phyloP scores from a whole-genome alignment of 2,888 invertebrate genomes.

The Pyrochroa serraticornis region DNA sequence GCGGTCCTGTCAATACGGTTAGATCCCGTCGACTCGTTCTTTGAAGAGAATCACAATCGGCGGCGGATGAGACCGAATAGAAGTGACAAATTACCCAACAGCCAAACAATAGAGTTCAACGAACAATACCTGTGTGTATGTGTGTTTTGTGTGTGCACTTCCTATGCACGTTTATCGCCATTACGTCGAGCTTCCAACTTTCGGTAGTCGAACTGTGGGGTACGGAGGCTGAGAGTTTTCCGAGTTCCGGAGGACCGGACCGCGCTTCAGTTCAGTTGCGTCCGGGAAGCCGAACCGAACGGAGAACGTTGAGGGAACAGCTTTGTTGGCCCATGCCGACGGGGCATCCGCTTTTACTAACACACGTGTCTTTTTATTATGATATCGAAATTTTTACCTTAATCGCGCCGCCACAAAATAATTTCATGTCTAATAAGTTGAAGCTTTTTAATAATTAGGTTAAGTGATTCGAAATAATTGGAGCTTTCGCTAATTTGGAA shows the following conservation, averaged over 20 bases:
- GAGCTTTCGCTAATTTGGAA: conserved; percentile 12
- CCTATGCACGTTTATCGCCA: conserved; percentile 1
- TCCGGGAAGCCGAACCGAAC: conserved; percentile 53
- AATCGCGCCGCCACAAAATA: conserved; percentile 24
- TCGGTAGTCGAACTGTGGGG: conserved; percentile 30
- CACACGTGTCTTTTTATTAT: conserved; percentile 38
- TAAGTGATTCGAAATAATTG: conserved; percentile 20
- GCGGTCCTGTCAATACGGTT: not conserved
- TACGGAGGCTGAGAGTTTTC: conserved; percentile 24
- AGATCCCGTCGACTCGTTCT: not conserved
- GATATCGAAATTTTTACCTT: conserved; percentile 19
- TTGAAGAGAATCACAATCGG: not conserved
- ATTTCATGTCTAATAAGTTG: conserved; percentile 4
- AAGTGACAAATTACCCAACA: conserved; percentile 11
- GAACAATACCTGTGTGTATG: conserved; percentile 26
- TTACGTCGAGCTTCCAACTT: conserved; percentile 25
- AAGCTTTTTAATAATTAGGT: not conserved
- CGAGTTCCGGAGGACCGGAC: conserved; percentile 38
- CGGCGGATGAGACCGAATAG: not conserved
- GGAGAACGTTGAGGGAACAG: conserved; percentile 37
- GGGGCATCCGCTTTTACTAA: conserved; percentile 30
- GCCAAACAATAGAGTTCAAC: conserved; percentile 26
- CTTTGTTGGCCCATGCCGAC: conserved; percentile 26
- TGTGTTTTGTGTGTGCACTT: no score
- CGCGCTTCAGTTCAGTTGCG: conserved; percentile 48